Percentiles rank a stretch among this genome's conserved stretches.
These are phyloP conservation scores for Albula glossodonta DNA, from an alignment of 2,113 vertebrate genomes.

Conservation along the genomic window DNA sequence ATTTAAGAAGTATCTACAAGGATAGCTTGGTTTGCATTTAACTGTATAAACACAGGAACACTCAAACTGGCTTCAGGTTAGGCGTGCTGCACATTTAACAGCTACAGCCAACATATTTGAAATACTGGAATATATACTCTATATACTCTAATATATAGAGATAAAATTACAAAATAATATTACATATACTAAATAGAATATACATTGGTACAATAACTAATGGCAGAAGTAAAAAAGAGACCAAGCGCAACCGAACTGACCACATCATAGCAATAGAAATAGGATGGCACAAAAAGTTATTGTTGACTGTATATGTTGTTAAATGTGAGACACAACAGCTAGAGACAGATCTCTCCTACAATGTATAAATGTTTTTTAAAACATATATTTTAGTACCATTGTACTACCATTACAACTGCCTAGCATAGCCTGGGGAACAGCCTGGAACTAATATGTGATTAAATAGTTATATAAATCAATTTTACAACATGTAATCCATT, in stretches of 20 bases:
- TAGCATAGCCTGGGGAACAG: not conserved
- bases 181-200: not conserved
- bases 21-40: not conserved
- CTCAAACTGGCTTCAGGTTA: not conserved
- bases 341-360: not conserved
- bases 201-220: not conserved
- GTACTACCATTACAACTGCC: no score
- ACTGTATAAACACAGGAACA: not conserved
- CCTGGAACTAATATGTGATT: not conserved
- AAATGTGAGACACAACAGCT: not conserved
- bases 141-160: not conserved
- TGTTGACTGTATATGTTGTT: not conserved
- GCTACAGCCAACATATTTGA: not conserved
- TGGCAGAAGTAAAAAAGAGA: not conserved
- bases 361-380: not conserved
- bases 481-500: not conserved
- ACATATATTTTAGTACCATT: not conserved
- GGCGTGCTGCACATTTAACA: not conserved
- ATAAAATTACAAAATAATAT: no score
- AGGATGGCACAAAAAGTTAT: not conserved
- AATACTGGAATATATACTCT: not conserved
- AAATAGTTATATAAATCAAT: not conserved
- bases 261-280: not conserved
- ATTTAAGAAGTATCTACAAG: not conserved
- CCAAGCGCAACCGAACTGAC: not conserved